Evolutionary conservation across 2,888 invertebrate species (phyloP), one percentile per base, ranked within the genome.

Genomic region (Marronus borbonicus): DNA sequence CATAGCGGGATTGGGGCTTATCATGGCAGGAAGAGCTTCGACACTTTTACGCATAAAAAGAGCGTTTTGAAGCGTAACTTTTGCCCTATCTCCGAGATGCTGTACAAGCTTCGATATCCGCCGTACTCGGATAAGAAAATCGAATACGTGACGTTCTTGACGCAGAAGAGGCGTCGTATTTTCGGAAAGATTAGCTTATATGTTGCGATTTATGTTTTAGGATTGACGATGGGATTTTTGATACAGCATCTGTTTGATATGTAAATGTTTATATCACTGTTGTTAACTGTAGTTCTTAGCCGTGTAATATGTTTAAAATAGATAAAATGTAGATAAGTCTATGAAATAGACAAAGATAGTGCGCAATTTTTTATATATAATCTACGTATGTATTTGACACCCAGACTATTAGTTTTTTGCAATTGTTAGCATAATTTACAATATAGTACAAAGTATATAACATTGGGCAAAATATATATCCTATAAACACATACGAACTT

Each of bases 41-140:
- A 98, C 83, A 96, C 97, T 0, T 99, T 99, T 89, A 94, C 95
- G 0, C 99, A 99, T 89, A 94, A 95, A 86, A 97, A 98, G 88
- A 93, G 95, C 76, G 94, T 94, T 80, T 90, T 96, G 36, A 91
- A 93, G 81, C 94, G 94, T 87, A 90, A 92, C 87, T 93, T 93
- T 85, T 92, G 92, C 74, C 85, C 90, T 1, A 86, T 96, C 17
- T 93, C 93, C 52, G 96, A 97, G 88, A 92, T 92, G 81, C 82
- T 93, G 69, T 90, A 91, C 78, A 89, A 91, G 91, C 90, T 91
- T 2, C 93, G 97, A 78, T 97, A 97, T 90, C 97, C 97, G 0
- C 97, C 97, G 0, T 97, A 97, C 87, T 75, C 74, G 28, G 75
- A 79, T n/a, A 77, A 36, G 24, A 79, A 79, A 50, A 75, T 62